These are phyloP conservation scores for Patella ulyssiponensis DNA, from an alignment of 2,888 invertebrate species.

Conservation along the genomic window DNA sequence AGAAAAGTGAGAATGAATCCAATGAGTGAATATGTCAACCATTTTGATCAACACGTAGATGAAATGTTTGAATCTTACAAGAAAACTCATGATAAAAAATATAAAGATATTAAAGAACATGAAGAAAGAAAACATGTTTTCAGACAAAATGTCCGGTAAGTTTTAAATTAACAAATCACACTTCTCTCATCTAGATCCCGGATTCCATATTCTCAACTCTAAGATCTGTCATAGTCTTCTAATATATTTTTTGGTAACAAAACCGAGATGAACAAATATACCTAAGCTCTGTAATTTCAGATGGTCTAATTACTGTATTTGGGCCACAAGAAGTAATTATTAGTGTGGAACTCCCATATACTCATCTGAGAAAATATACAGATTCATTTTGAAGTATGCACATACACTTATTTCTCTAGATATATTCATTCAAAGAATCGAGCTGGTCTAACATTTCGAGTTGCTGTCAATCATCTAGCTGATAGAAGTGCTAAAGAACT, in stretches of 20 bases:
- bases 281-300: no score
- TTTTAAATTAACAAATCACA: not conserved
- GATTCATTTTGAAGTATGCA: no score
- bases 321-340: no score
- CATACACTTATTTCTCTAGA: conserved; percentile 70
- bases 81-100: conserved; percentile 81
- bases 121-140: conserved; percentile 83
- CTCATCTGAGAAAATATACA: no score
- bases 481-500: conserved; percentile 86
- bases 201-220: no score
- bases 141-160: conserved; percentile 82
- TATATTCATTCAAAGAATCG: conserved; percentile 87
- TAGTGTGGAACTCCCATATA: no score
- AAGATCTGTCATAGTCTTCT: no score
- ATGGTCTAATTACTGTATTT: no score
- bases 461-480: conserved; percentile 89
- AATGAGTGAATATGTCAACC: conserved; percentile 89
- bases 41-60: conserved; percentile 77
- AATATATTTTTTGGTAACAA: not conserved
- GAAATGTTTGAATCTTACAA: conserved; percentile 84
- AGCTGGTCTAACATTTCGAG: conserved; percentile 80
- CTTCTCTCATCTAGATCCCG: no score
- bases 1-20: conserved; percentile 84
- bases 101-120: conserved; percentile 80
- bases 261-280: not conserved